Conservation (phyloP, 2,113 vertebrate genomes). For the Neofelis nebulosa region DNA sequence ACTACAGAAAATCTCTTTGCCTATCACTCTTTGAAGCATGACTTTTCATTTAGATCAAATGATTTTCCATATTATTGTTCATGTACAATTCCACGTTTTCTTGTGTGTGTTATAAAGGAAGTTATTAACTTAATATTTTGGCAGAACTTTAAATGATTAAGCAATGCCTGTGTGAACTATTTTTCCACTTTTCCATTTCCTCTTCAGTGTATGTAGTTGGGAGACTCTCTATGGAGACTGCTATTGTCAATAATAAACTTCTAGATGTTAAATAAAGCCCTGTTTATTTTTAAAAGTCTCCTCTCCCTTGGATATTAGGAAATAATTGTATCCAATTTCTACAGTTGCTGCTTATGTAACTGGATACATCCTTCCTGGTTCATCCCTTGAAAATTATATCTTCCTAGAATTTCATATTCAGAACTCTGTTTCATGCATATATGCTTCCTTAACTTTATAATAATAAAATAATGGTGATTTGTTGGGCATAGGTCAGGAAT, state of each 20-base stretch:
- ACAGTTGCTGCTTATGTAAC: not conserved
- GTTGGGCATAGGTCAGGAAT: not conserved
- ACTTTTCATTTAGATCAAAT: not conserved
- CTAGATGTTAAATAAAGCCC: not conserved
- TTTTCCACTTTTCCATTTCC: not conserved
- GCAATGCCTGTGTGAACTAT: not conserved
- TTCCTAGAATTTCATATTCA: not conserved
- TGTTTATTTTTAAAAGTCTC: not conserved
- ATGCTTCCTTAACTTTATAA: not conserved
- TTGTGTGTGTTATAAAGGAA: not conserved
- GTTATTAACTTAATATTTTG: not conserved
- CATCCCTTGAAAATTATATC: not conserved
- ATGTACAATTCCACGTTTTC: not conserved
- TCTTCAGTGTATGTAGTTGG: not conserved
- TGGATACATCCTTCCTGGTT: not conserved
- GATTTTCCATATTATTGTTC: not conserved
- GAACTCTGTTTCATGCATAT: not conserved
- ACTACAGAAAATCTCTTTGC: not conserved
- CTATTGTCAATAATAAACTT: not conserved
- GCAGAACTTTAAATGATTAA: not conserved
- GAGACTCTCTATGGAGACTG: not conserved
- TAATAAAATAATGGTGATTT: not conserved
- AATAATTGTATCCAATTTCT: not conserved
- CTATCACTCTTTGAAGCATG: not conserved
- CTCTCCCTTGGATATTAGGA: not conserved